A percentile compares a stretch with the other conserved stretches of the same genome.
Conservation (phyloP, 1,140 invertebrate genomes). For the Thereuonema tuberculata region DNA sequence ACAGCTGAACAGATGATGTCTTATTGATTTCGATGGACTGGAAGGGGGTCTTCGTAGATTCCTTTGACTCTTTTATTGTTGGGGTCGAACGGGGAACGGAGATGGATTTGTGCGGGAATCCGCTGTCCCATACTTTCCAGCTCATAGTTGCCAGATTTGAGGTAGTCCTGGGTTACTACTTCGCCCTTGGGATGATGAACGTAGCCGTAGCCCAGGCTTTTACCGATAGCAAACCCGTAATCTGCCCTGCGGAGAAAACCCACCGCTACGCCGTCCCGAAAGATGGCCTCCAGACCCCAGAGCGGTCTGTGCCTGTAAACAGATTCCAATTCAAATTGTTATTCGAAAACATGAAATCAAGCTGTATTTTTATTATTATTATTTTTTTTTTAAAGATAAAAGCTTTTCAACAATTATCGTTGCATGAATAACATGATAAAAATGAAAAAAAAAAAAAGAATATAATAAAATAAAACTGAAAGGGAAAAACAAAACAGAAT, state of each 20-base stretch:
- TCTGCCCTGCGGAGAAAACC: constrained; percentile 67
- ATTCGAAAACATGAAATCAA: too few relatives aligned
- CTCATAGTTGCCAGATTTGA: constrained; percentile 56
- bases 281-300: constrained; percentile 70
- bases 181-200: constrained; percentile 37
- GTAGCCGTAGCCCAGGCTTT: constrained; percentile 52
- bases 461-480: too few relatives aligned
- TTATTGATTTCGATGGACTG: too few relatives aligned
- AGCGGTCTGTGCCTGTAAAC: constrained; percentile 38
- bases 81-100: constrained; percentile 66
- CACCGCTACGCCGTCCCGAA: constrained; percentile 54
- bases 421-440: too few relatives aligned
- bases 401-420: too few relatives aligned
- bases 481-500: too few relatives aligned
- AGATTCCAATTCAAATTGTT: too few relatives aligned
- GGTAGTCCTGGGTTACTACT: constrained; percentile 47
- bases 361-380: too few relatives aligned
- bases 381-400: too few relatives aligned
- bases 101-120: constrained; percentile 50
- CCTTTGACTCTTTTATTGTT: constrained; percentile 42
- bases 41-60: constrained; percentile 22
- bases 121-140: constrained; percentile 61
- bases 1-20: too few relatives aligned
- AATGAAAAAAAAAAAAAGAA: too few relatives aligned
- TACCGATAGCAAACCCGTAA: constrained; percentile 54